These are phyloP conservation scores for Bombus polaris DNA, from an alignment of 1,140 invertebrate genomes.

Conservation along the genomic window DNA sequence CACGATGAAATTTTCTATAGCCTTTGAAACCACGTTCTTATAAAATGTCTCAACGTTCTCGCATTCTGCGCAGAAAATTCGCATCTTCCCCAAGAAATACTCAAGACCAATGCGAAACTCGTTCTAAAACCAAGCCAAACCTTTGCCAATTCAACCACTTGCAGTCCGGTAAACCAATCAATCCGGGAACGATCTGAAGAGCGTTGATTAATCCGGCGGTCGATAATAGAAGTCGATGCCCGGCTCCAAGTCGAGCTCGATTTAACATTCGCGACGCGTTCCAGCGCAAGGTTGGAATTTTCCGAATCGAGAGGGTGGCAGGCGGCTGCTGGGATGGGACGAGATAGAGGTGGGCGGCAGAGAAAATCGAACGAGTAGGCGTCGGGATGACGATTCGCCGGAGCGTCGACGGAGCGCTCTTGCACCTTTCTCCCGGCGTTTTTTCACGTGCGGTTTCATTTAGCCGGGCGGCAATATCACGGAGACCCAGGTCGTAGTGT, in stretches of 20 bases:
- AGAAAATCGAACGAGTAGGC: slow-evolving; percentile 65
- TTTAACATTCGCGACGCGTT: slow-evolving; percentile 13
- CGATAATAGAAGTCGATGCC: not conserved
- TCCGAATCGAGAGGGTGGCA: slow-evolving; percentile 16
- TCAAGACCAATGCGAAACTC: too few relatives aligned
- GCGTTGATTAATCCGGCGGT: not conserved
- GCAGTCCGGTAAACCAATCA: not conserved
- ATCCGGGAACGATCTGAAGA: not conserved
- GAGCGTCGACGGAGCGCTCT: slow-evolving; percentile 54
- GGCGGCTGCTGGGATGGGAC: not conserved
- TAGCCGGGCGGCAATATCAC: slow-evolving; percentile 73
- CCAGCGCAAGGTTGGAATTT: slow-evolving; percentile 16
- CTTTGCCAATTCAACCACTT: not conserved
- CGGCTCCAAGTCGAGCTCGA: slow-evolving; percentile 11
- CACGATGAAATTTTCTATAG: too few relatives aligned
- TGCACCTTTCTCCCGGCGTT: slow-evolving; percentile 64
- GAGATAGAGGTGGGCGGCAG: not conserved
- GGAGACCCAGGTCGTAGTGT: slow-evolving; percentile 45
- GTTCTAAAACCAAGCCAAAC: not conserved
- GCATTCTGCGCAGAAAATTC: not conserved
- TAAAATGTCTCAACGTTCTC: not conserved
- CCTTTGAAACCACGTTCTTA: too few relatives aligned
- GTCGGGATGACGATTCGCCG: slow-evolving; percentile 64
- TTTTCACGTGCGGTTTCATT: slow-evolving; percentile 82
- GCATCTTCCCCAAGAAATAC: not conserved